phyloP scores from a whole-genome alignment of 1,140 invertebrate species.

The Trichogramma pretiosum region DNA sequence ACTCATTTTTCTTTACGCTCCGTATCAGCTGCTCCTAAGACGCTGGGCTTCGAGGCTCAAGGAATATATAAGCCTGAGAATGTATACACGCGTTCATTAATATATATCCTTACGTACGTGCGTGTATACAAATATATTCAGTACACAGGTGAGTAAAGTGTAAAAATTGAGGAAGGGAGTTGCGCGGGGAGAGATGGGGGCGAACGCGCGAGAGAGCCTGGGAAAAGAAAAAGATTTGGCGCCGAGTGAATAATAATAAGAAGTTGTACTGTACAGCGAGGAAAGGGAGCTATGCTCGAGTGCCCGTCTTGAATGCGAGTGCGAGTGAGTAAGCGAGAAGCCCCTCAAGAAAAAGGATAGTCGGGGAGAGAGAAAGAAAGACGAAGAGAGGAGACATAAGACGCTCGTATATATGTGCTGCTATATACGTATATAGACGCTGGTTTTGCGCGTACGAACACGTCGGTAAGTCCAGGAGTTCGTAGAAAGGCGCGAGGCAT shows the following conservation, averaged over 20 bases:
- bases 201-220: slow-evolving; percentile 12
- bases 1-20: slow-evolving; percentile 21
- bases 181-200: neutral
- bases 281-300: neutral
- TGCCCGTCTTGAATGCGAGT: slow-evolving; percentile 12
- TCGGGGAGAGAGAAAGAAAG: slow-evolving; percentile 4
- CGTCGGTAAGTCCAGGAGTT: slow-evolving; percentile 29
- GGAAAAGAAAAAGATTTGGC: slow-evolving; percentile 23
- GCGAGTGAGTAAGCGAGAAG: slow-evolving; percentile 3
- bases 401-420: too few species aligned
- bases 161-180: too few species aligned
- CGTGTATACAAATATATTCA: too few species aligned
- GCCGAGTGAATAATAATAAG: slow-evolving; percentile 18
- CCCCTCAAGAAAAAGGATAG: slow-evolving; percentile 13
- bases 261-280: too few species aligned
- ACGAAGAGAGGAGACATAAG: slow-evolving; percentile 4
- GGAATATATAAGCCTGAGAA: too few species aligned
- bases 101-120: too few species aligned
- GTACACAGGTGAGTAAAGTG: too few species aligned
- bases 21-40: slow-evolving; percentile 10
- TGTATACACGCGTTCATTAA: too few species aligned
- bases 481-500: slow-evolving; percentile 30
- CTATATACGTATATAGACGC: too few species aligned
- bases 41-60: too few species aligned
- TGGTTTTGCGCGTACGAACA: too few species aligned